phyloP scores from a whole-genome alignment of 2,797 vertebrate species.

The Sylvilagus floridanus region DNA sequence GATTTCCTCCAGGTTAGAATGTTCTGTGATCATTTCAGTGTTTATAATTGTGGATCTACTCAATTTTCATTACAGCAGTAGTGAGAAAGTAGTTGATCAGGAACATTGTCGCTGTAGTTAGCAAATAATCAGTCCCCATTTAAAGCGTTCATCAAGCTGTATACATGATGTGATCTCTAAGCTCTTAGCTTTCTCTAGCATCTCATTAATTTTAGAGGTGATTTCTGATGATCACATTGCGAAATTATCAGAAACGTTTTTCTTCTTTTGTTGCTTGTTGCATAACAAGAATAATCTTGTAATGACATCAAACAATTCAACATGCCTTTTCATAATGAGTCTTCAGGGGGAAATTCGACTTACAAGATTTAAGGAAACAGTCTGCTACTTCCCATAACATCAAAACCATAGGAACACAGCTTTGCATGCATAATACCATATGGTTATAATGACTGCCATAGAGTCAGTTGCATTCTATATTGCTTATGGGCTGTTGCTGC shows the following conservation, averaged over 20 bases:
- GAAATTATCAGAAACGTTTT: conserved; percentile 46
- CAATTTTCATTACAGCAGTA: conserved; percentile 27
- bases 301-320: conserved; percentile 56
- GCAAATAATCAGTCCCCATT: background rate
- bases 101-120: background rate
- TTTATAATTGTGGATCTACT: background rate
- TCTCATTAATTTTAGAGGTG: conserved; percentile 55
- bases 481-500: background rate
- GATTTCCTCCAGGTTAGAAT: conserved; percentile 26
- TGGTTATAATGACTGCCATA: background rate
- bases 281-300: conserved; percentile 49
- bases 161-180: background rate
- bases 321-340: conserved; percentile 70
- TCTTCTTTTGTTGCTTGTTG: conserved; percentile 59
- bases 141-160: background rate
- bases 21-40: conserved; percentile 1
- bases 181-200: background rate
- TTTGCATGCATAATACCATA: conserved; percentile 48
- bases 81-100: conserved; percentile 47
- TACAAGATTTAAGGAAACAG: conserved; percentile 69
- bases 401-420: conserved; percentile 9
- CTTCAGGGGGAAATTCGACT: conserved; percentile 71
- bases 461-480: background rate
- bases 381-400: conserved; percentile 60
- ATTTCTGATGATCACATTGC: conserved; percentile 61